These are phyloP conservation scores for Sapajus apella DNA, from an alignment of 2,113 vertebrate genomes.

Conservation along the genomic window DNA sequence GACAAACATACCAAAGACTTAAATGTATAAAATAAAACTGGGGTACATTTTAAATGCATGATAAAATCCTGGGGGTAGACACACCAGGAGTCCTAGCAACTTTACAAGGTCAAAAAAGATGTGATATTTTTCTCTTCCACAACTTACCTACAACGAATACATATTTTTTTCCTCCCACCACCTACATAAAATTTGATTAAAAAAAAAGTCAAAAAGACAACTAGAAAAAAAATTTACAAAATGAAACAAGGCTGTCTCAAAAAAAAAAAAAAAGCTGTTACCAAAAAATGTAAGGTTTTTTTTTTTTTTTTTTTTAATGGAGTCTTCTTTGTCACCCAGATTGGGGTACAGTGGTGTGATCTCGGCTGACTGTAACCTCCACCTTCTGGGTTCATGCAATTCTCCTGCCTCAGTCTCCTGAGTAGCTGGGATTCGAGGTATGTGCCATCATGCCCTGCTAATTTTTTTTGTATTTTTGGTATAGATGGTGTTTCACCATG, in stretches of 20 bases:
- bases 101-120: not conserved
- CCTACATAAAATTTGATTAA: not conserved
- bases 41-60: not conserved
- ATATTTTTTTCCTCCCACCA: not conserved
- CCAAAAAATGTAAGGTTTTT: not conserved
- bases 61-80: not conserved
- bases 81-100: not conserved
- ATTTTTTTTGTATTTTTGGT: too few species aligned
- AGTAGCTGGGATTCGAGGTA: too few species aligned
- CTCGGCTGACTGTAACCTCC: too few species aligned
- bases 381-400: too few species aligned
- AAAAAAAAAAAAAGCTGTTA: not conserved
- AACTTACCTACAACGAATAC: not conserved
- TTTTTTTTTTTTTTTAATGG: too few species aligned
- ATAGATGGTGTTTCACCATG: too few species aligned
- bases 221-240: not conserved
- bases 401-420: too few species aligned
- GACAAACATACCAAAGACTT: not conserved
- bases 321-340: too few species aligned
- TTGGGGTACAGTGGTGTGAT: too few species aligned
- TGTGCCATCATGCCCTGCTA: too few species aligned
- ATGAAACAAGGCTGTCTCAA: not conserved
- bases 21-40: slow-evolving; percentile 8
- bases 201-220: not conserved
- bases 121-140: not conserved